Conservation (phyloP, 2,888 invertebrate genomes). For the Rhodophaea formosa region DNA sequence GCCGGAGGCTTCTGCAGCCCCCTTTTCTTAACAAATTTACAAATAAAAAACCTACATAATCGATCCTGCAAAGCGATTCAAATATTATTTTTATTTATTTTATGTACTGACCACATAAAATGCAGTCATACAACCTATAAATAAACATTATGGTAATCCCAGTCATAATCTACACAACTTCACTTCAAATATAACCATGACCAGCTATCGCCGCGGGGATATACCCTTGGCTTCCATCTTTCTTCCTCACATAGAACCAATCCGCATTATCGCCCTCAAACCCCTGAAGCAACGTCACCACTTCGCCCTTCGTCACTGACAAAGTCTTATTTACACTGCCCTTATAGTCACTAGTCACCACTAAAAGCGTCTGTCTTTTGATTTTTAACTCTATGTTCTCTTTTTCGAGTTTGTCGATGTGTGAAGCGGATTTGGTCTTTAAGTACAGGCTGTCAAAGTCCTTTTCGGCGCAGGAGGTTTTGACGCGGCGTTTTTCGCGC, state of each 20-base stretch:
- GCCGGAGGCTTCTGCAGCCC: too few relatives aligned
- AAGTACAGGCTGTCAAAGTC: conserved; percentile 87
- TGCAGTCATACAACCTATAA: too few relatives aligned
- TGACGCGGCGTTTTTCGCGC: conserved; percentile 52
- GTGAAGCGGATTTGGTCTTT: conserved; percentile 70
- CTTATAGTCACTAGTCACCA: conserved; percentile 85
- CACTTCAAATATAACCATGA: conserved; percentile 85
- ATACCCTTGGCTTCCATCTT: conserved; percentile 86
- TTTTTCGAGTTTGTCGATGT: conserved; percentile 51
- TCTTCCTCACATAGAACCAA: conserved; percentile 89
- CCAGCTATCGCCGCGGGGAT: conserved; percentile 90
- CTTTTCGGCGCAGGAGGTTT: conserved; percentile 83
- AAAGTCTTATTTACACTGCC: conserved; percentile 82
- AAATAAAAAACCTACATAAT: too few relatives aligned
- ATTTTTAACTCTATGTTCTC: conserved; percentile 46
- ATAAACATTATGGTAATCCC: too few relatives aligned
- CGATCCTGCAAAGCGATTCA: too few relatives aligned
- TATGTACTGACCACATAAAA: too few relatives aligned
- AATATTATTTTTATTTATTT: too few relatives aligned
- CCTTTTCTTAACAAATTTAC: too few relatives aligned
- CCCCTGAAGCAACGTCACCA: conserved; percentile 84
- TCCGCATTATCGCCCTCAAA: conserved; percentile 80
- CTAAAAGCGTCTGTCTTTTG: conserved; percentile 85
- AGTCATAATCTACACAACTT: background rate
- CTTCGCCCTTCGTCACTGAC: conserved; percentile 86